Evolutionary conservation across 2,113 vertebrate species (phyloP), one percentile per base, ranked within the genome.

Genomic region (Vicugna pacos): DNA sequence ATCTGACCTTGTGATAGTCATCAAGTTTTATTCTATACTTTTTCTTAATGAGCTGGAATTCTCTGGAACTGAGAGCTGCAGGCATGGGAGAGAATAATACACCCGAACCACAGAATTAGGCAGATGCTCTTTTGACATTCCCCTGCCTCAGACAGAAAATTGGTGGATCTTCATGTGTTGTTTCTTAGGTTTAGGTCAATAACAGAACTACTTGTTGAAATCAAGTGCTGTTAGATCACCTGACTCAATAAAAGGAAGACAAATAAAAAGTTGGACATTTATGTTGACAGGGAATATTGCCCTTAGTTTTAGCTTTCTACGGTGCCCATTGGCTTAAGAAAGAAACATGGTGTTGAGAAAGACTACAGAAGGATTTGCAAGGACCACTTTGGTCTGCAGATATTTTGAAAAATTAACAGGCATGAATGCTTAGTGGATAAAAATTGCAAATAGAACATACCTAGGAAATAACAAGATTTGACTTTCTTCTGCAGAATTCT

Each of bases 1-100:
- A 95, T 91, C 96, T 88, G 97, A 96, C 94, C 91, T 88, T 73
- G 93, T 91, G 94, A 91, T 95, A 92, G 94, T 82, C 94, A 89
- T 85, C 91, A 83, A 65, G 77, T 60, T 77, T 70, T 26, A 42
- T n/a, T 91, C 89, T 86, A 6, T 50, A 95, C 85, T 65, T 76
- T 92, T 90, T 94, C 72, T 91, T 96, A 95, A 95, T 93, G 67
- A 97, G 70, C 76, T 89, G 17, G 73, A 54, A 94, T 93, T 91
- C 85, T 96, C 85, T 90, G 91, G 76, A 90, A 81, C 86, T 91
- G 60, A 58, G 76, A 88, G 52, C 35, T 75, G 26, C 28, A 79
- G 48, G 95, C 85, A 76, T 94, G 93, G 93, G n/a, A 77, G 54
- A 90, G 24, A 32, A 72, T 75, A 91, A 96, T 93, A 96, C 93